phyloP scores from a whole-genome alignment of 2,113 vertebrate species.

The Octodon degus region DNA sequence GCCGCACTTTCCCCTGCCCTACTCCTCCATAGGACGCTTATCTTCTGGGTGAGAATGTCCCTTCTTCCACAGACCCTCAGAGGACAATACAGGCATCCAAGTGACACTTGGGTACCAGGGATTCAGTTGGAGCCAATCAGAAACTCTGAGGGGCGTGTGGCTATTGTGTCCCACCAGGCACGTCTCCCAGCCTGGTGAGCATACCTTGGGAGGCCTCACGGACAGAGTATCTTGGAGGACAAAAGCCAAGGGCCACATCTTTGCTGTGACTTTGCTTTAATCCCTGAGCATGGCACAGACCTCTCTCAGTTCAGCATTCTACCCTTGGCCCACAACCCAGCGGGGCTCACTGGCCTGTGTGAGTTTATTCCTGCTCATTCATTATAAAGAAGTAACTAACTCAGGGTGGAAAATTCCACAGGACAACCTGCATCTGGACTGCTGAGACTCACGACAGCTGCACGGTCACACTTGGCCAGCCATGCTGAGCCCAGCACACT shows the following conservation, averaged over 20 bases:
- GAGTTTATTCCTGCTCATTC: slow-evolving; percentile 20
- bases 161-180: not conserved
- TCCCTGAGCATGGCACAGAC: not conserved
- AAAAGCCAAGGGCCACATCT: not conserved
- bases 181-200: not conserved
- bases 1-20: too few relatives aligned
- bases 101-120: not conserved
- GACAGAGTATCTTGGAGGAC: not conserved
- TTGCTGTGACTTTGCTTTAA: not conserved
- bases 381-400: slow-evolving; percentile 51
- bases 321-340: not conserved
- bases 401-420: slow-evolving; percentile 59
- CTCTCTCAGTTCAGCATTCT: not conserved
- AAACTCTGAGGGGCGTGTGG: not conserved
- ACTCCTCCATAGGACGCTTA: not conserved
- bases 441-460: not conserved
- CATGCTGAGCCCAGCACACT: not conserved
- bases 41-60: too few relatives aligned
- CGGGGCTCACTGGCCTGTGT: not conserved
- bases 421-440: not conserved
- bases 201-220: not conserved
- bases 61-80: not conserved
- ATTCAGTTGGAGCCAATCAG: not conserved
- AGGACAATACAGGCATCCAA: not conserved
- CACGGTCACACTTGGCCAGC: not conserved